phyloP scores from a whole-genome alignment of 2,113 vertebrate genomes.

The Tragelaphus scriptus region DNA sequence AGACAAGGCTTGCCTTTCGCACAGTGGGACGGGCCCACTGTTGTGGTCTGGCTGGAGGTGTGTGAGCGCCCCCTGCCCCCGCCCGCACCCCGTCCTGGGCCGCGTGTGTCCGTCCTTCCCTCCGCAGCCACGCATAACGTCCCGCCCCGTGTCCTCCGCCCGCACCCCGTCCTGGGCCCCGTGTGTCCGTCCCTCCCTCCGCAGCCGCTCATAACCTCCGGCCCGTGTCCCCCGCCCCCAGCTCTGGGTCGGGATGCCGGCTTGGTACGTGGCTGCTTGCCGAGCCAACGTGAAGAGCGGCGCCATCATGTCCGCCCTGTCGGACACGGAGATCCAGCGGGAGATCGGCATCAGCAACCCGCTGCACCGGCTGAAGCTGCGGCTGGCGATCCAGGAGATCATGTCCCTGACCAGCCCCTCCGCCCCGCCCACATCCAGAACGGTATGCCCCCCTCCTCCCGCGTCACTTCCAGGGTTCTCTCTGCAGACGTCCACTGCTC shows the following conservation, averaged over 20 bases:
- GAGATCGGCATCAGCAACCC: constrained; percentile 99
- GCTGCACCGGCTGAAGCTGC: constrained; percentile 93
- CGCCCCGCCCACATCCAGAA: constrained; percentile 95
- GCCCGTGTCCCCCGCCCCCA: constrained; percentile 53
- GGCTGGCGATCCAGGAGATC: constrained; percentile 98
- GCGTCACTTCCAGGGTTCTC: fast-evolving
- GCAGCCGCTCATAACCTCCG: neutral
- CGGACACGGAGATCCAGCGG: constrained; percentile 97
- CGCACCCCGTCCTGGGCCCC: fast-evolving
- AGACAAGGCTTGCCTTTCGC: constrained; percentile 95
- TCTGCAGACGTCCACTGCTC: fast-evolving
- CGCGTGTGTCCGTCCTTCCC: fast-evolving
- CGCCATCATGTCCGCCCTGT: constrained; percentile 98
- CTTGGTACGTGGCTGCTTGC: constrained; percentile 98
- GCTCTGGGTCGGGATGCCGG: constrained; percentile 99
- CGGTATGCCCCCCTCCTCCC: constrained; percentile 75
- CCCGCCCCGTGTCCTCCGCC: fast-evolving
- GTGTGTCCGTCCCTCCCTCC: fast-evolving
- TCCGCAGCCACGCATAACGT: neutral
- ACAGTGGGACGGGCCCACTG: constrained; percentile 97
- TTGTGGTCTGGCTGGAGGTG: constrained; percentile 98
- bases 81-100: fast-evolving
- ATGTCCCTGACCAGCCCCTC: constrained; percentile 98
- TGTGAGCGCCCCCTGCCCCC: neutral
- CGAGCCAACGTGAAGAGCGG: constrained; percentile 98